Evolutionary conservation across 2,797 vertebrate genomes (phyloP).

Genomic region (Tenualosa ilisha): DNA sequence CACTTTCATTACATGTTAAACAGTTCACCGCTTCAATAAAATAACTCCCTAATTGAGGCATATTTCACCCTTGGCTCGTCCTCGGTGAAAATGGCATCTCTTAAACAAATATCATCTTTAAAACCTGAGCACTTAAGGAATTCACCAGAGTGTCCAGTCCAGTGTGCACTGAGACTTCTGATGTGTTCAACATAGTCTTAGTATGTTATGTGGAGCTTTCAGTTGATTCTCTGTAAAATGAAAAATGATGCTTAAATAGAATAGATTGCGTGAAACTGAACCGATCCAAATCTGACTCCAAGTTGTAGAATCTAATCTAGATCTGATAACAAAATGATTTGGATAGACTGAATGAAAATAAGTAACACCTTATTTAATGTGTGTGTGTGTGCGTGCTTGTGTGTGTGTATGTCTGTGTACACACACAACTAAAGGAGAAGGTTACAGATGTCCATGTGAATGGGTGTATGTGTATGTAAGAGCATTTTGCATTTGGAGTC

Average conservation of each 20-base stretch:
- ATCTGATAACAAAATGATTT: too few relatives aligned
- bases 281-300: not conserved
- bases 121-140: not conserved
- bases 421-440: not conserved
- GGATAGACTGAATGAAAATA: not conserved
- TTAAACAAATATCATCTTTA: not conserved
- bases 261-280: not conserved
- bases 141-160: not conserved
- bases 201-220: not conserved
- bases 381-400: not conserved
- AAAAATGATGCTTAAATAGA: too few relatives aligned
- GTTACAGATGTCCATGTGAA: not conserved
- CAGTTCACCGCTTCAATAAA: slow-evolving; percentile 79
- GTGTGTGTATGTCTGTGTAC: not conserved
- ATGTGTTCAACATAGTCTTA: not conserved
- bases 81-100: not conserved
- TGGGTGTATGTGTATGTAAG: not conserved
- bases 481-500: not conserved
- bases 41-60: slow-evolving; percentile 58
- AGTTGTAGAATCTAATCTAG: too few relatives aligned
- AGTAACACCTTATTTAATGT: not conserved
- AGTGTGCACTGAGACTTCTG: not conserved
- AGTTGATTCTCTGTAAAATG: too few relatives aligned
- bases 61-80: not conserved
- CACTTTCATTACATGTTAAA: slow-evolving; percentile 76